These are phyloP conservation scores for Oncorhynchus keta DNA, from an alignment of 2,113 vertebrate species.

Conservation along the genomic window DNA sequence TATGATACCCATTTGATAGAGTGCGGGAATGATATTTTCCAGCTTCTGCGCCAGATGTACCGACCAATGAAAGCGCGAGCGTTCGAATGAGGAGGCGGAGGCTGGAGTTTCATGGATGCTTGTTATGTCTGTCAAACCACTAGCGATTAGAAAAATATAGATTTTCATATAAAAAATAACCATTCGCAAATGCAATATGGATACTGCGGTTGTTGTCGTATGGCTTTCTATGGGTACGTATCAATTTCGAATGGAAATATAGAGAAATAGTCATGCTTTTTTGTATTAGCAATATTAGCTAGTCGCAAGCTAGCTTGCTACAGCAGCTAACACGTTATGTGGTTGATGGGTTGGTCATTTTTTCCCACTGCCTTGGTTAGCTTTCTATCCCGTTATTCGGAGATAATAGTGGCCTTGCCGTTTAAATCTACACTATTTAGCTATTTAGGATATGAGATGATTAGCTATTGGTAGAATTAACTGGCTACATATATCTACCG, in stretches of 20 bases:
- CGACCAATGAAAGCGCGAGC: conserved; percentile 57
- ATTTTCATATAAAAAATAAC: conserved; percentile 45
- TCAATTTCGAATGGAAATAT: conserved; percentile 12
- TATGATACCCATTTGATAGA: conserved; percentile 24
- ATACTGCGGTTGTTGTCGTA: conserved; percentile 51
- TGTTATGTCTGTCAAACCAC: conserved; percentile 60
- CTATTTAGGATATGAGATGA: no score
- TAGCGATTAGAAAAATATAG: conserved; percentile 33
- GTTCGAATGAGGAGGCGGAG: conserved; percentile 59
- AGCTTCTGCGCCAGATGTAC: conserved; percentile 72
- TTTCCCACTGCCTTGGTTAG: conserved; percentile 37
- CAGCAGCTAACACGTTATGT: conserved; percentile 9
- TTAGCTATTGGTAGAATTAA: no score
- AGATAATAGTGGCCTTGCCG: background rate
- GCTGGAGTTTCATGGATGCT: conserved; percentile 67
- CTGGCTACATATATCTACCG: no score
- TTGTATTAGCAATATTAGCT: conserved; percentile 32
- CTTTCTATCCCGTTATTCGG: conserved; percentile 25
- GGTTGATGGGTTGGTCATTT: conserved; percentile 26
- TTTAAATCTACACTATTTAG: background rate
- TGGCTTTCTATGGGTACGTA: conserved; percentile 74
- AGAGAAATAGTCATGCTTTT: background rate
- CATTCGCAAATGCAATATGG: conserved; percentile 56
- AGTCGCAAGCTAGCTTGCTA: conserved; percentile 6
- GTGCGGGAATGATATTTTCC: conserved; percentile 61